Conservation (phyloP, 2,888 invertebrate species). For the Eumacrocentrus americanus region DNA sequence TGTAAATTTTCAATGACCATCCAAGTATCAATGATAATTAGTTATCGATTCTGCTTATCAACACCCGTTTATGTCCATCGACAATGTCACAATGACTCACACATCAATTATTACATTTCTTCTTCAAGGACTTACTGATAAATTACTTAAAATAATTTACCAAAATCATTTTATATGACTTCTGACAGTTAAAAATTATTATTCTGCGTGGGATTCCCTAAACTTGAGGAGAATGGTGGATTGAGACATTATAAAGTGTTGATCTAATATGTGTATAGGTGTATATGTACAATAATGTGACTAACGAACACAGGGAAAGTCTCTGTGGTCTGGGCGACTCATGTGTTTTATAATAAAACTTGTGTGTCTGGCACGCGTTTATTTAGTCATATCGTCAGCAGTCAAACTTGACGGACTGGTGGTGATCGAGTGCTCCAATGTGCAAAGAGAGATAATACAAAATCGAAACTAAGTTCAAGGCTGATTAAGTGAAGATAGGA, state of each 20-base stretch:
- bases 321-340: background rate
- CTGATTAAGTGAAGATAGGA: background rate
- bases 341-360: slow-evolving; percentile 1
- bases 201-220: background rate
- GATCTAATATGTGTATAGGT: background rate
- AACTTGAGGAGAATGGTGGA: background rate
- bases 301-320: background rate
- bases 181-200: slow-evolving; percentile 34
- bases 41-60: too few species aligned
- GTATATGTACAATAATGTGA: background rate
- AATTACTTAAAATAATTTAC: too few species aligned
- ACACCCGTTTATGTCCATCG: too few species aligned
- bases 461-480: background rate
- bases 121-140: too few species aligned
- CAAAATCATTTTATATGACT: slow-evolving; percentile 30
- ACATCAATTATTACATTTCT: too few species aligned
- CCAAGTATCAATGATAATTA: too few species aligned
- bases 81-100: too few species aligned
- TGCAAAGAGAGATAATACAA: too few species aligned
- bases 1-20: too few species aligned
- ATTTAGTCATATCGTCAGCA: background rate
- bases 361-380: background rate
- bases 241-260: background rate
- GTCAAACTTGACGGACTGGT: background rate
- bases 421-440: background rate